phyloP scores from a whole-genome alignment of 2,888 invertebrate genomes.

The Spialia ferax region DNA sequence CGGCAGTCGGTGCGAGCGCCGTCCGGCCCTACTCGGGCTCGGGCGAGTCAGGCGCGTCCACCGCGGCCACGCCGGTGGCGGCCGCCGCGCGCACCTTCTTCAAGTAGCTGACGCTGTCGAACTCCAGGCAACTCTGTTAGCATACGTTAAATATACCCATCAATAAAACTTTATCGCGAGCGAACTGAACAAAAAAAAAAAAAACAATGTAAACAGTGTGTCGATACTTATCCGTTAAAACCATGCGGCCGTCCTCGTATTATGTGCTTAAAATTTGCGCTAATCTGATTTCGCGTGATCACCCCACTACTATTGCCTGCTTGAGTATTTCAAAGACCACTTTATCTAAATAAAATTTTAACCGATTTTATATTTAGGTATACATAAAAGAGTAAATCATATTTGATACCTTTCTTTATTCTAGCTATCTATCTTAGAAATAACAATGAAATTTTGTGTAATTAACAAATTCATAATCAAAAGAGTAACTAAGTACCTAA shows the following conservation, averaged over 20 bases:
- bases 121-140: slow-evolving; percentile 82
- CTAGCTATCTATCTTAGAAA: no score
- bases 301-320: neutral
- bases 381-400: no score
- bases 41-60: slow-evolving; percentile 81
- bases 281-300: slow-evolving; percentile 31
- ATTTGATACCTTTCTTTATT: no score
- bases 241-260: slow-evolving; percentile 22
- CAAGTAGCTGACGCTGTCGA: slow-evolving; percentile 83
- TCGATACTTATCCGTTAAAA: slow-evolving; percentile 29
- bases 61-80: slow-evolving; percentile 70
- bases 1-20: slow-evolving; percentile 45
- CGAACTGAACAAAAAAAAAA: neutral
- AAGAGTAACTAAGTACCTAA: no score
- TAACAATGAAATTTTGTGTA: no score
- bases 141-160: neutral
- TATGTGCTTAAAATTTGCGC: slow-evolving; percentile 2
- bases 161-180: neutral
- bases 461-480: no score
- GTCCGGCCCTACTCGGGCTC: slow-evolving; percentile 73
- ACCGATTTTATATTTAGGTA: no score
- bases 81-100: slow-evolving; percentile 76
- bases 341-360: no score
- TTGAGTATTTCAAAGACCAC: no score
- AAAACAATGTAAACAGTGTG: neutral